A percentile compares a stretch with the other conserved stretches of the same genome.
Conservation (phyloP, 2,113 vertebrate species). For the Neotragus moschatus region DNA sequence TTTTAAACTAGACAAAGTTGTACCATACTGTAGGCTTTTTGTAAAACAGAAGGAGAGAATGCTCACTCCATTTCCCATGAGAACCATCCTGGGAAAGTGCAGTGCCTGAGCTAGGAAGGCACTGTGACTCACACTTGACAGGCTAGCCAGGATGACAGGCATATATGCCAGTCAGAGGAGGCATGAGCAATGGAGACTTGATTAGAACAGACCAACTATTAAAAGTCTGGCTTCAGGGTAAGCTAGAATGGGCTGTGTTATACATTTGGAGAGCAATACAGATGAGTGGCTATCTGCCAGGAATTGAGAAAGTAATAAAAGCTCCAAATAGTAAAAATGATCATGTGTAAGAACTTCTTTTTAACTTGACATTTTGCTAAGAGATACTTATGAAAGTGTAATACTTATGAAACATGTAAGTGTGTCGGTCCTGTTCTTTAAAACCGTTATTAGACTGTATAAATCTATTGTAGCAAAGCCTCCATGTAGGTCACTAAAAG, state of each 20-base stretch:
- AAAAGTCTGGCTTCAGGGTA: neutral
- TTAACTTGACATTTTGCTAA: slow-evolving; percentile 25
- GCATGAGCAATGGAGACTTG: slow-evolving; percentile 22
- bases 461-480: slow-evolving; percentile 3
- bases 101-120: neutral
- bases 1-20: slow-evolving; percentile 35
- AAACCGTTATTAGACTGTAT: slow-evolving; percentile 16
- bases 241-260: neutral
- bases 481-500: slow-evolving; percentile 46
- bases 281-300: neutral
- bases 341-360: neutral
- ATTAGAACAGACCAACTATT: neutral
- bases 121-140: neutral
- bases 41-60: slow-evolving; percentile 38
- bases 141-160: slow-evolving; percentile 36
- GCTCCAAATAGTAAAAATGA: neutral
- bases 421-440: neutral
- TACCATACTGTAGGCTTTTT: slow-evolving; percentile 37
- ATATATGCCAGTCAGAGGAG: neutral
- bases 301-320: slow-evolving; percentile 13
- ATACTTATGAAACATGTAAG: neutral
- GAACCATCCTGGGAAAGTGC: slow-evolving; percentile 52
- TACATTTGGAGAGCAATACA: neutral
- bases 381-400: neutral
- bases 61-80: slow-evolving; percentile 43